phyloP scores from a whole-genome alignment of 2,797 vertebrate species.

The Dicrostonyx torquatus region DNA sequence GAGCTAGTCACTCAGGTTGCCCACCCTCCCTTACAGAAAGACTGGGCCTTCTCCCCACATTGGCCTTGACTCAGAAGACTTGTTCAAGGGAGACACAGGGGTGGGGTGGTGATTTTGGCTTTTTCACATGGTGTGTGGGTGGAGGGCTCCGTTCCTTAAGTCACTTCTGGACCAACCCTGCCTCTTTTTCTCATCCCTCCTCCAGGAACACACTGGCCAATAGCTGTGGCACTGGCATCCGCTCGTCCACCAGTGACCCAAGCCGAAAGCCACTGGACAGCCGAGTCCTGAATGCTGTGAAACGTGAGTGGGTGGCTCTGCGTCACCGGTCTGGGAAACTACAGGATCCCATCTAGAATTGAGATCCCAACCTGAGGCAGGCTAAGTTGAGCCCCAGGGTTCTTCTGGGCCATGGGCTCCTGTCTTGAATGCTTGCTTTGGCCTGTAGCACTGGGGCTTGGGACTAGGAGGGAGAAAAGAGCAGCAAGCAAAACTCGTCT shows the following conservation, averaged over 20 bases:
- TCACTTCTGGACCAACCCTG: accelerated
- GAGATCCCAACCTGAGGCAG: background rate
- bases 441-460: background rate
- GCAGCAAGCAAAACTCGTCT: background rate
- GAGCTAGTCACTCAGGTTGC: background rate
- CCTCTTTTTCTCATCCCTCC: background rate
- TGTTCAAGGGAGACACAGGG: accelerated
- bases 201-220: constrained; percentile 98
- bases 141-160: accelerated
- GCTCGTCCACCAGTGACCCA: constrained; percentile 98
- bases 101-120: background rate
- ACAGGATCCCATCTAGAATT: background rate
- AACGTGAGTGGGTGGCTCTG: constrained; percentile 89
- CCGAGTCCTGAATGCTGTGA: constrained; percentile 98
- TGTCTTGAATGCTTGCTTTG: background rate
- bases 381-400: background rate
- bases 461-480: constrained; percentile 1
- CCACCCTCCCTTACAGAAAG: background rate
- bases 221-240: constrained; percentile 98
- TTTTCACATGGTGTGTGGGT: accelerated
- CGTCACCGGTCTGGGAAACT: background rate
- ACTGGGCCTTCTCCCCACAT: background rate
- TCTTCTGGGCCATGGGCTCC: background rate
- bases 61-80: accelerated
- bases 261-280: constrained; percentile 99